Evolutionary conservation across 2,113 vertebrate species (phyloP).

Genomic region (Cyprinodon variegatus): DNA sequence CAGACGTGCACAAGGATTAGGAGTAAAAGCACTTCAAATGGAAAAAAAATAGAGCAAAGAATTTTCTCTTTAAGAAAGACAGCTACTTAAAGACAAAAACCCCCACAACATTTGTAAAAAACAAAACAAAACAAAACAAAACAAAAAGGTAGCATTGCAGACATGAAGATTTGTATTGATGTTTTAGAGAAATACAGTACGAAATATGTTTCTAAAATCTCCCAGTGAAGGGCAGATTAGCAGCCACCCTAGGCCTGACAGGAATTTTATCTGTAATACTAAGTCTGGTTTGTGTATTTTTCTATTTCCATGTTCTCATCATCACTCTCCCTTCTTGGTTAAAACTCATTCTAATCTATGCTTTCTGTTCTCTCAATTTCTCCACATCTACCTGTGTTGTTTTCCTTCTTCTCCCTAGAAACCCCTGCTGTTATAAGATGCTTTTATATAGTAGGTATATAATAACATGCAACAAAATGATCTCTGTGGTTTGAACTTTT

Average conservation of each 20-base stretch:
- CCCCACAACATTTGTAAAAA: slow-evolving; percentile 11
- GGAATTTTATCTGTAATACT: slow-evolving; percentile 23
- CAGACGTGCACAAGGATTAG: slow-evolving; percentile 35
- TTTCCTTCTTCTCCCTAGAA: neutral
- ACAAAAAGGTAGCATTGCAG: slow-evolving; percentile 18
- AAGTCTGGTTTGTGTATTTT: slow-evolving; percentile 43
- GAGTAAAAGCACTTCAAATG: slow-evolving; percentile 17
- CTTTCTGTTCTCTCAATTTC: slow-evolving; percentile 8
- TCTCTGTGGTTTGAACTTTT: slow-evolving; percentile 6
- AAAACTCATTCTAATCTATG: neutral
- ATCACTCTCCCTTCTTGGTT: slow-evolving; percentile 3
- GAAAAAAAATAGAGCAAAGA: slow-evolving; percentile 12
- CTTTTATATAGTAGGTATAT: slow-evolving; percentile 14
- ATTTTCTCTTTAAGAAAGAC: slow-evolving; percentile 6
- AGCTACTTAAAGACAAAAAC: slow-evolving; percentile 18
- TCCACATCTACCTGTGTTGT: neutral
- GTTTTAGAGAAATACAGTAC: neutral
- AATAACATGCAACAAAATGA: slow-evolving; percentile 23
- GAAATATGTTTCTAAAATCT: neutral
- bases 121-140: slow-evolving; percentile 34
- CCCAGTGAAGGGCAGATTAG: slow-evolving; percentile 22
- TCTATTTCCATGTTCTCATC: slow-evolving; percentile 13
- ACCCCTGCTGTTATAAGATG: slow-evolving; percentile 1
- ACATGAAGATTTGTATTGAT: slow-evolving; percentile 6
- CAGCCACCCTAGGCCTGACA: slow-evolving; percentile 9